Evolutionary conservation across 1,140 invertebrate species (phyloP).

Genomic region (Ganaspis sp.): DNA sequence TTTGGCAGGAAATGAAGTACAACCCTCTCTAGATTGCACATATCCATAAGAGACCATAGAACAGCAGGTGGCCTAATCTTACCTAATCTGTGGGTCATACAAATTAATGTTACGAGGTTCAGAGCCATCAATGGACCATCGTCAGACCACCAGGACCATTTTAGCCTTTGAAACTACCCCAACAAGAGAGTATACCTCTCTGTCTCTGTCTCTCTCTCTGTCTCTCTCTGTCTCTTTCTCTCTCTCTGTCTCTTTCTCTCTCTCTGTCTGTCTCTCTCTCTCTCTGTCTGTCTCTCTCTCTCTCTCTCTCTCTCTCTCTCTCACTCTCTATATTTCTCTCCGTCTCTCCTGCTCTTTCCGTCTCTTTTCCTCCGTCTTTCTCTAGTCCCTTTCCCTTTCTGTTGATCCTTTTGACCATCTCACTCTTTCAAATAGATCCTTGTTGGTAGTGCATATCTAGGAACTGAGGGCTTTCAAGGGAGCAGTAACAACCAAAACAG

Average conservation of each 20-base stretch:
- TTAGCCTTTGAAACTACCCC: conserved; percentile 52
- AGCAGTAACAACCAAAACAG: conserved; percentile 39
- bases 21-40: conserved; percentile 24
- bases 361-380: conserved; percentile 28
- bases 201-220: conserved; percentile 16
- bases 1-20: conserved; percentile 33
- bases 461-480: conserved; percentile 41
- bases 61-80: conserved; percentile 47
- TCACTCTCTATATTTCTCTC: conserved; percentile 34
- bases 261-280: conserved; percentile 40
- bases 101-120: conserved; percentile 66
- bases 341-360: conserved; percentile 16
- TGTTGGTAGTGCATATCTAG: conserved; percentile 44
- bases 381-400: background rate
- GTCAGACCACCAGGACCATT: conserved; percentile 54
- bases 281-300: conserved; percentile 33
- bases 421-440: conserved; percentile 34
- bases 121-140: conserved; percentile 60
- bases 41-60: background rate
- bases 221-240: background rate
- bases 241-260: background rate
- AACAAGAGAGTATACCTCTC: conserved; percentile 41
- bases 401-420: conserved; percentile 3
- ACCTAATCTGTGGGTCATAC: conserved; percentile 57
- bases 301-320: conserved; percentile 39